These are phyloP conservation scores for Sphaeramia orbicularis DNA, from an alignment of 2,797 vertebrate genomes.

Conservation along the genomic window DNA sequence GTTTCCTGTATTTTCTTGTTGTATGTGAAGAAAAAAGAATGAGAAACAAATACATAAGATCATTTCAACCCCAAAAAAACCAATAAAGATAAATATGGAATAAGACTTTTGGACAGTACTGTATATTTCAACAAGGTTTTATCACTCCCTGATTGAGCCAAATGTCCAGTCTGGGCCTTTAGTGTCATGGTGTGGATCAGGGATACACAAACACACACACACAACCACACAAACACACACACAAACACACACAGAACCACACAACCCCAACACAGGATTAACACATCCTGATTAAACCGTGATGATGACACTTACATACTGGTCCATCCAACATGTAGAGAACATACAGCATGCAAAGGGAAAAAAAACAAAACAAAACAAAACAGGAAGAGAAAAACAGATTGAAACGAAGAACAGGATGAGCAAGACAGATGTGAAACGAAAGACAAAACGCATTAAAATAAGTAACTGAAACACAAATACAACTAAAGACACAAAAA, in stretches of 20 bases:
- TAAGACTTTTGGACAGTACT: no score
- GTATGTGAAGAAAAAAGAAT: no score
- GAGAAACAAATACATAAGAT: no score
- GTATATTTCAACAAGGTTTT: no score
- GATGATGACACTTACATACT: constrained; percentile 91
- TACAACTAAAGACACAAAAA: constrained; percentile 29
- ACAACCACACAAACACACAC: constrained; percentile 5
- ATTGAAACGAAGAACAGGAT: no score
- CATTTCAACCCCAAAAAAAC: no score
- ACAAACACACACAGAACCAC: constrained; percentile 23
- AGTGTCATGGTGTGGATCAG: not conserved
- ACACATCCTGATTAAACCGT: not conserved
- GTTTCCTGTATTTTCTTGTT: no score
- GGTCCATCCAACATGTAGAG: constrained; percentile 82
- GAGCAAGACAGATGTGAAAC: constrained; percentile 19
- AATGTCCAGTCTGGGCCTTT: not conserved
- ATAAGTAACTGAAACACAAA: constrained; percentile 38
- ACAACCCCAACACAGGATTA: constrained; percentile 34
- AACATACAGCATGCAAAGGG: constrained; percentile 80
- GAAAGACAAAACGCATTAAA: constrained; percentile 60
- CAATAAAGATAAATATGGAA: no score
- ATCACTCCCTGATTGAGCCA: constrained; percentile 3
- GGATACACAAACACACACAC: not conserved
- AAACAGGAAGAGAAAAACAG: constrained; percentile 45
- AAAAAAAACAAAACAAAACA: constrained; percentile 55